Percentiles rank a stretch among this genome's conserved stretches.
Evolutionary conservation across 2,888 invertebrate species (phyloP).

Genomic region (Eristalis intricaria): DNA sequence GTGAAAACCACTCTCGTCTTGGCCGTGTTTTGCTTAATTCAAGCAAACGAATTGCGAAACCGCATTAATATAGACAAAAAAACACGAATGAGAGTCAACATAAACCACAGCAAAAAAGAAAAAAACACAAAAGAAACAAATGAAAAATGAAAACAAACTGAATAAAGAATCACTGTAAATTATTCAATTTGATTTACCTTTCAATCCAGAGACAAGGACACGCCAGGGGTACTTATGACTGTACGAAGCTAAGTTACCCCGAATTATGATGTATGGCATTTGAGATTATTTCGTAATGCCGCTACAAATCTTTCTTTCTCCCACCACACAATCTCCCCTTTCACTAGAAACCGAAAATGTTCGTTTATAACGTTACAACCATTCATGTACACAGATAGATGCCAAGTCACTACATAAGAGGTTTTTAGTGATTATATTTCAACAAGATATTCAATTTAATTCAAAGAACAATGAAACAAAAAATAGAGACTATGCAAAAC

Average conservation of each 20-base stretch:
- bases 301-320: constrained; percentile 65
- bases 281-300: constrained; percentile 74
- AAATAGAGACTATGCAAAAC: constrained; percentile 1
- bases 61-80: not conserved
- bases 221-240: constrained; percentile 94
- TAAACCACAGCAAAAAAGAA: not conserved
- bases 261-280: constrained; percentile 95
- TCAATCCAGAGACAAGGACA: constrained; percentile 92
- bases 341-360: constrained; percentile 61
- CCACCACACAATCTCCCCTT: constrained; percentile 39
- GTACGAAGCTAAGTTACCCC: constrained; percentile 93
- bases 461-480: constrained; percentile 10
- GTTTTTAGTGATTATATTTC: constrained; percentile 22
- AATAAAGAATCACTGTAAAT: constrained; percentile 30
- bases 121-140: constrained; percentile 8
- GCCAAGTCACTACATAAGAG: constrained; percentile 27
- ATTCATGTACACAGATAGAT: constrained; percentile 15
- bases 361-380: constrained; percentile 24
- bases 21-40: constrained; percentile 21
- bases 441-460: constrained; percentile 24
- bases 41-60: not conserved
- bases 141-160: constrained; percentile 1
- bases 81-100: constrained; percentile 15
- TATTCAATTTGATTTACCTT: constrained; percentile 83
- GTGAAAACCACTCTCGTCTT: constrained; percentile 12